Evolutionary conservation across 1,140 invertebrate genomes (phyloP).

Genomic region (Lerema accius): DNA sequence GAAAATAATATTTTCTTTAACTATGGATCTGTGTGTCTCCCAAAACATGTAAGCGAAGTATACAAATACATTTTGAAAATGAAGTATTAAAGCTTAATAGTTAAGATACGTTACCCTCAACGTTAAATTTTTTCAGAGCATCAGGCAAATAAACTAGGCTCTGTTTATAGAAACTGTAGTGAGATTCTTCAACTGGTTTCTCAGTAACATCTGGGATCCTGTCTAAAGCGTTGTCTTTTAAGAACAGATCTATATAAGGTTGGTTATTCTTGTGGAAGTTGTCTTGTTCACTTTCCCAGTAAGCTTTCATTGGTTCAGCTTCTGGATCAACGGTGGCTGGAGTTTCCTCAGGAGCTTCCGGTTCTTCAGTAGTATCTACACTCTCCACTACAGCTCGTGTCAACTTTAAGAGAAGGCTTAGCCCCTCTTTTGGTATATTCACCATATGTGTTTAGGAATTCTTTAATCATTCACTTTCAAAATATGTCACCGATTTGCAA

Average conservation of each 20-base stretch:
- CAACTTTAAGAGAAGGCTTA: conserved; percentile 73
- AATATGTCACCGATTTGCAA: conserved; percentile 63
- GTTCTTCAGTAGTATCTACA: conserved; percentile 52
- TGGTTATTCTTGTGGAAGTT: conserved; percentile 58
- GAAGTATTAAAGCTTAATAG: conserved; percentile 46
- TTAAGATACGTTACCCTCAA: conserved; percentile 71
- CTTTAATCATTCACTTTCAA: conserved; percentile 62
- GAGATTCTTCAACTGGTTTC: conserved; percentile 70
- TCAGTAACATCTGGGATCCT: conserved; percentile 72
- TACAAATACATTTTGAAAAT: conserved; percentile 37
- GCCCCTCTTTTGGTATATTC: conserved; percentile 72
- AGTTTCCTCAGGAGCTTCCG: conserved; percentile 40
- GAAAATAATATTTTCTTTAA: neutral
- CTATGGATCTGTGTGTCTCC: conserved; percentile 78
- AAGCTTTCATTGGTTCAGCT: conserved; percentile 71
- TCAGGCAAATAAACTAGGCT: conserved; percentile 64
- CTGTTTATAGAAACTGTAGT: conserved; percentile 65
- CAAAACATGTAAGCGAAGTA: conserved; percentile 18
- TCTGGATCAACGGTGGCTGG: conserved; percentile 41
- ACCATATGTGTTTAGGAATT: conserved; percentile 69
- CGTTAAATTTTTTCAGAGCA: conserved; percentile 54
- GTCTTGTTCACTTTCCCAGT: conserved; percentile 73
- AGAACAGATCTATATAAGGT: conserved; percentile 66
- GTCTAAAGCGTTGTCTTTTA: conserved; percentile 60
- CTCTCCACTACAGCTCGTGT: conserved; percentile 49